Percentiles rank a stretch among this genome's conserved stretches.
Conservation (phyloP, 2,888 invertebrate species). For the Mimachlamys varia region DNA sequence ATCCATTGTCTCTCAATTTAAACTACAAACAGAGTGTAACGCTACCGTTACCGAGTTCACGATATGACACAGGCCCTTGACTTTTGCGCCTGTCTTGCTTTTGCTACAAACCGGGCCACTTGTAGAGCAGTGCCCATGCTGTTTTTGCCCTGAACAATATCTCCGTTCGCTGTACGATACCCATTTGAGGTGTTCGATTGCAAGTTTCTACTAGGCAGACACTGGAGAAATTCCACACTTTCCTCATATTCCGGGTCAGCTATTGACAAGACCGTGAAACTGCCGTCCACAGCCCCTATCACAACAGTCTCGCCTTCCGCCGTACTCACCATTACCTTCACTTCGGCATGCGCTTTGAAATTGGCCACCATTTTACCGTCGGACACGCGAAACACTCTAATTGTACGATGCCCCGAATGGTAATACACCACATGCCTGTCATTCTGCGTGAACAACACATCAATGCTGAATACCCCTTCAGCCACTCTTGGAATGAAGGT, state of each 20-base stretch:
- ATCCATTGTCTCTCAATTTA: not conserved
- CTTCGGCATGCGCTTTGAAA: conserved; percentile 82
- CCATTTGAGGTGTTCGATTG: conserved; percentile 58
- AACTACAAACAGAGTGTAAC: not conserved
- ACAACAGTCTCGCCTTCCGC: conserved; percentile 83
- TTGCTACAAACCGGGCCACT: conserved; percentile 78
- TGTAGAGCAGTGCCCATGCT: conserved; percentile 76
- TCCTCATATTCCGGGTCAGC: conserved; percentile 84
- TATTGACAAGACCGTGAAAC: conserved; percentile 93
- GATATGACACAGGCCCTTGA: conserved; percentile 76
- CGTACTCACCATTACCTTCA: conserved; percentile 76
- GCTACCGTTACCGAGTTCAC: conserved; percentile 48
- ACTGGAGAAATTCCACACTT: conserved; percentile 71
- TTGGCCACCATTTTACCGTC: conserved; percentile 97
- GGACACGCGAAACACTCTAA: conserved; percentile 93
- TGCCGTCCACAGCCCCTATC: conserved; percentile 95
- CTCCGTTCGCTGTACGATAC: conserved; percentile 59
- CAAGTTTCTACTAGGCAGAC: conserved; percentile 71
- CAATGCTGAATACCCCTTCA: conserved; percentile 98
- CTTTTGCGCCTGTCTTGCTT: conserved; percentile 75
- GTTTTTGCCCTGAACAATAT: conserved; percentile 66
- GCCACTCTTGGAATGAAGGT: conserved; percentile 94
- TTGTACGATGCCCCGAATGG: conserved; percentile 96
- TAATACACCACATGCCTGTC: conserved; percentile 98
- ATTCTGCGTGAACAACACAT: conserved; percentile 93